A percentile compares a stretch with the other conserved stretches of the same genome.
Conservation (phyloP, 2,113 vertebrate species). For the Podarcis cretensis region DNA sequence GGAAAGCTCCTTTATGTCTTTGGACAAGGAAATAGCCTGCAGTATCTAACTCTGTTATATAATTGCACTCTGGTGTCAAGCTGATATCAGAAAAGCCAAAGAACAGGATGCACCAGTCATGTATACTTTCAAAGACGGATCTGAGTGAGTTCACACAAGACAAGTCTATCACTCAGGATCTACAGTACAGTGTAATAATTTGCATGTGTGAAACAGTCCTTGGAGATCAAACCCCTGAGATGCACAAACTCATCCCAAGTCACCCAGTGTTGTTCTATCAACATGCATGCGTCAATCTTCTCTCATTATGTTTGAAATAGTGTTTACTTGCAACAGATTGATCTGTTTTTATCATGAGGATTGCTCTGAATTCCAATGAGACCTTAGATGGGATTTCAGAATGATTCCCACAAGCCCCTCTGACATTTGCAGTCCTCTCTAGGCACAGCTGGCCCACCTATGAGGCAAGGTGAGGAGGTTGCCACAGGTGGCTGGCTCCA, state of each 20-base stretch:
- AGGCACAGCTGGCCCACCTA: not conserved
- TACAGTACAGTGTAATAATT: not conserved
- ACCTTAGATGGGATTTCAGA: not conserved
- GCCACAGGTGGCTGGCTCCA: too few relatives aligned
- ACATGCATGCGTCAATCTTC: not conserved
- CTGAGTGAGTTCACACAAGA: not conserved
- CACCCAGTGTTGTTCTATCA: not conserved
- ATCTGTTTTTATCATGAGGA: not conserved
- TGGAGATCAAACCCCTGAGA: not conserved
- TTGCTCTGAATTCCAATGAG: not conserved
- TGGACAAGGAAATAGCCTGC: constrained; percentile 18
- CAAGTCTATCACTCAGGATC: not conserved
- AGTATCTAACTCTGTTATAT: constrained; percentile 10
- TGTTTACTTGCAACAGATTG: not conserved
- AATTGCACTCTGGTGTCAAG: constrained; percentile 21
- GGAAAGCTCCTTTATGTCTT: constrained; percentile 32
- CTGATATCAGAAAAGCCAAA: constrained; percentile 8
- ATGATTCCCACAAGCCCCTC: not conserved
- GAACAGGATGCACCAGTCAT: not conserved
- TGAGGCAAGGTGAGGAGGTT: not conserved
- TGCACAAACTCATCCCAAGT: not conserved
- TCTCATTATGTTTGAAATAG: not conserved
- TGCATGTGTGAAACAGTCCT: not conserved
- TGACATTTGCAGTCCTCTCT: not conserved
- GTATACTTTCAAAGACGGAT: not conserved